Evolutionary conservation across 2,797 vertebrate species (phyloP), one percentile per base, ranked within the genome.

Genomic region (Paedocypris micromegethes): DNA sequence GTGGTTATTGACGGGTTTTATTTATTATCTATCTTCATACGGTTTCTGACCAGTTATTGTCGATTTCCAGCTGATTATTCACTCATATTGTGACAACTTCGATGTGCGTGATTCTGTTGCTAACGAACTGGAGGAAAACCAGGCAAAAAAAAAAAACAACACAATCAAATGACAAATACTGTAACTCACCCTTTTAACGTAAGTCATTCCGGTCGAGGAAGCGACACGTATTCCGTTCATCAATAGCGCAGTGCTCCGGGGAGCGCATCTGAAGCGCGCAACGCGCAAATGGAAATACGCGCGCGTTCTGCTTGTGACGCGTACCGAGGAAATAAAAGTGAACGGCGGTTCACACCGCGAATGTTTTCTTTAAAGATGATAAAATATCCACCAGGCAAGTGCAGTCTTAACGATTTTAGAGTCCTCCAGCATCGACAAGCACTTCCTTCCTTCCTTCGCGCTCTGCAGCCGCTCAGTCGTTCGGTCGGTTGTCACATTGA

Each of bases 401-500:
- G 77, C 75, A 73, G 77, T 77, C 54, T 63, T 77, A 66, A 83
- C 83, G 83, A 83, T 80, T 82, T 77, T 38, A 84, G 77, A 48
- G 68, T 57, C 52, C 52, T 81, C 82, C 83, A 23, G 58, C 63
- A 74, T 79, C 84, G 45, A 56, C 46, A 64, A 55, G 51, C 59
- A 81, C 68, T 74, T 85, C 77, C 81, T 83, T 85, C 77, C 81
- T 83, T 79, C 39, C 42, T 86, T 86, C 88, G 88, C 85, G 88
- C 88, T 86, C 89, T 83, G 84, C 75, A 87, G 88, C 81, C 91
- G 93, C 82, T 88, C 66, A 70, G 60, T 86, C 85, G 73, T 84
- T 89, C 82, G 82, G 86, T 88, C 86, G 80, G 78, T 83, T 90
- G 91, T 91, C 93, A 86, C 89, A 85, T 83, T 87, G 92, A 86